Conservation (phyloP, 2,113 vertebrate genomes). For the Pelecanus crispus region DNA sequence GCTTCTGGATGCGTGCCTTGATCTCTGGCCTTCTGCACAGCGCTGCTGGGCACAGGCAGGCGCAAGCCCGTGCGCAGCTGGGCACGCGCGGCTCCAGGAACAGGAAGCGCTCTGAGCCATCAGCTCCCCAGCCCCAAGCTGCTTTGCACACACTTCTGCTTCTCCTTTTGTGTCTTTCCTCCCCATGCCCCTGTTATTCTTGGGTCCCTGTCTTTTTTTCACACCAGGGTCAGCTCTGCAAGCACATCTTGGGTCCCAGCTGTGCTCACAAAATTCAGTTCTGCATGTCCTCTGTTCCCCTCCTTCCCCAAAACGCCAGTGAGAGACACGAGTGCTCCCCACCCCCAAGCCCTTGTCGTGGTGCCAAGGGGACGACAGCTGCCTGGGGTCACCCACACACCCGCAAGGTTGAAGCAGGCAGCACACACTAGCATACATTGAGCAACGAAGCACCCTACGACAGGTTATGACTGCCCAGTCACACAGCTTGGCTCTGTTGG, state of each 20-base stretch:
- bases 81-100: background rate
- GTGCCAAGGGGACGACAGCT: background rate
- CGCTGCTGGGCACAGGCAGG: background rate
- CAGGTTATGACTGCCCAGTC: background rate
- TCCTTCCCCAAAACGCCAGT: background rate
- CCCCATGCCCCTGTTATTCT: conserved; percentile 1
- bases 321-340: background rate
- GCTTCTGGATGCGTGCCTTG: background rate
- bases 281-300: background rate
- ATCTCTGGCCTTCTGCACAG: background rate
- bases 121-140: conserved; percentile 27
- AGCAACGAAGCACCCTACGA: background rate
- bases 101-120: conserved; percentile 59
- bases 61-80: background rate
- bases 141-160: conserved; percentile 69
- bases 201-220: background rate
- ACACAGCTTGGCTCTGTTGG: background rate
- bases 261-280: background rate
- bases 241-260: background rate
- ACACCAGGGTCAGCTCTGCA: background rate
- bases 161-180: conserved; percentile 53
- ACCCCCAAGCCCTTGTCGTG: background rate
- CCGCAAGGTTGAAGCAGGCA: background rate
- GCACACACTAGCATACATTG: rapidly evolving
- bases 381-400: background rate